Evolutionary conservation across 1,140 invertebrate species (phyloP).

Genomic region (Tetragnatha versicolor): DNA sequence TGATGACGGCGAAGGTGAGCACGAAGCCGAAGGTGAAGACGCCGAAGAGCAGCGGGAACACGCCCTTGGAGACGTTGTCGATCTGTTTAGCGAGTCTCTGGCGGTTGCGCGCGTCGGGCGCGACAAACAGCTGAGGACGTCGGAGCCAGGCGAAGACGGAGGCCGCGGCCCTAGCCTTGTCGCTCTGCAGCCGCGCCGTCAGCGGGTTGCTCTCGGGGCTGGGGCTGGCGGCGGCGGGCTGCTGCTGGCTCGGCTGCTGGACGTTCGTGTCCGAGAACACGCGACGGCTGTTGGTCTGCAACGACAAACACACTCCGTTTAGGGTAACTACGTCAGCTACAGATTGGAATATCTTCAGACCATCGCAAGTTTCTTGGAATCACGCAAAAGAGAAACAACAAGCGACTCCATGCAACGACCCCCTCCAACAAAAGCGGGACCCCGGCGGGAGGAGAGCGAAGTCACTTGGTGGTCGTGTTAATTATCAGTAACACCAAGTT

Average conservation of each 20-base stretch:
- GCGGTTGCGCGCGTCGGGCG: slow-evolving; percentile 78
- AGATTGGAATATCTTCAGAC: too few relatives aligned
- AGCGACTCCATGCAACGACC: too few relatives aligned
- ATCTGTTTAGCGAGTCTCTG: slow-evolving; percentile 87
- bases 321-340: too few relatives aligned
- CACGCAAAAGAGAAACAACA: too few relatives aligned
- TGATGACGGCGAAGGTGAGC: slow-evolving; percentile 74
- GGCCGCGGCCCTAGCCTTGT: slow-evolving; percentile 57
- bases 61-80: slow-evolving; percentile 89
- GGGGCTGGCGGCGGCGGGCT: slow-evolving; percentile 9
- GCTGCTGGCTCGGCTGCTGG: slow-evolving; percentile 20
- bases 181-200: slow-evolving; percentile 50
- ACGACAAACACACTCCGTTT: neutral
- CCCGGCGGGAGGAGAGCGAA: too few relatives aligned
- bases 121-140: slow-evolving; percentile 52
- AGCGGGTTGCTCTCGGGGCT: neutral
- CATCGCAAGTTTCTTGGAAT: too few relatives aligned
- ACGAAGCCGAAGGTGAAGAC: slow-evolving; percentile 94
- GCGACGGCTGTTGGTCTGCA: slow-evolving; percentile 50
- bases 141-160: slow-evolving; percentile 57
- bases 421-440: too few relatives aligned
- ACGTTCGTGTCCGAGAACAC: slow-evolving; percentile 53
- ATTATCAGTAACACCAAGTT: too few relatives aligned
- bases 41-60: slow-evolving; percentile 88
- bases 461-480: too few relatives aligned